A percentile compares a stretch with the other conserved stretches of the same genome.
Conservation (phyloP, 2,888 invertebrate genomes). For the Apeira syringaria region DNA sequence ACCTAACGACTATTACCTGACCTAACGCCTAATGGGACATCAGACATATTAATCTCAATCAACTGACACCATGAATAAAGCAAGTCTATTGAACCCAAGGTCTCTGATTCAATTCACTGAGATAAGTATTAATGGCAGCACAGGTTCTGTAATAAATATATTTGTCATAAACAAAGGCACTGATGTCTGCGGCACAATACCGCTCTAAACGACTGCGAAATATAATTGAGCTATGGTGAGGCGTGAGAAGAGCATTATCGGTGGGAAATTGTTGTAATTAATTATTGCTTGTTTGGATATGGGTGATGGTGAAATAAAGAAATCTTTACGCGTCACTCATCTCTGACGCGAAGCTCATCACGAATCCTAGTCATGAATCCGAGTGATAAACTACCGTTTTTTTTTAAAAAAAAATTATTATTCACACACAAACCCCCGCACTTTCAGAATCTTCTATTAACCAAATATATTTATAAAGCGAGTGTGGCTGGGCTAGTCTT, state of each 20-base stretch:
- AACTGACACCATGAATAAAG: constrained; percentile 19
- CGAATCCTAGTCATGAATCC: too few species aligned
- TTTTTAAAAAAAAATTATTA: too few species aligned
- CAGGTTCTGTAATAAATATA: constrained; percentile 22
- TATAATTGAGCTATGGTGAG: constrained; percentile 29
- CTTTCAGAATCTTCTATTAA: too few species aligned
- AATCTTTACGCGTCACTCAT: too few species aligned
- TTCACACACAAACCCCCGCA: too few species aligned
- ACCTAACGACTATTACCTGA: too few species aligned
- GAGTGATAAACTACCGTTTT: too few species aligned
- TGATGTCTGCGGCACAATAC: constrained; percentile 23
- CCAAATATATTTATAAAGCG: too few species aligned
- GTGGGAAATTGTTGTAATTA: not conserved
- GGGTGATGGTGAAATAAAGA: too few species aligned
- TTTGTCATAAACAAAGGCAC: constrained; percentile 24
- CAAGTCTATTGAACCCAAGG: constrained; percentile 22
- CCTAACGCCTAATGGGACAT: constrained; percentile 7
- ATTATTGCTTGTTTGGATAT: not conserved
- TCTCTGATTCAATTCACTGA: constrained; percentile 25
- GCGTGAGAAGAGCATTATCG: constrained; percentile 33
- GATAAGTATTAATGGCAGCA: constrained; percentile 20
- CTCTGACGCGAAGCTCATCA: too few species aligned
- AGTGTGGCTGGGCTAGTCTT: too few species aligned
- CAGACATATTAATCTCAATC: constrained; percentile 20
- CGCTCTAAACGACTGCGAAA: constrained; percentile 17